phyloP scores from a whole-genome alignment of 2,113 vertebrate genomes.

The Pseudois nayaur region DNA sequence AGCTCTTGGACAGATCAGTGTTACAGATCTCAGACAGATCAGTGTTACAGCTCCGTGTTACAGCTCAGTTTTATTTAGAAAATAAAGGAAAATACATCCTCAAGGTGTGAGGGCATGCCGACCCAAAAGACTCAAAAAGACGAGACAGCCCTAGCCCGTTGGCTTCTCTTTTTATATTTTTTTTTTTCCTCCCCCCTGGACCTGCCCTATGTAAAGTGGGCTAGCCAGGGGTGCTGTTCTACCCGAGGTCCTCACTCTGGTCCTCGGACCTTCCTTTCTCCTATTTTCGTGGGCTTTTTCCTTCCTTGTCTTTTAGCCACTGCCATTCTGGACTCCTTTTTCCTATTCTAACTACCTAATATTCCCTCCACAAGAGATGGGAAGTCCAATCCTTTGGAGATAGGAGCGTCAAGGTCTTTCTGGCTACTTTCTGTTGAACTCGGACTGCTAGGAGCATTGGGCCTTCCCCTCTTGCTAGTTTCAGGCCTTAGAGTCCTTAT shows the following conservation, averaged over 20 bases:
- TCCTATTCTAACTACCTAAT: neutral
- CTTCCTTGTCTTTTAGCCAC: neutral
- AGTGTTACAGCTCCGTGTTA: no score
- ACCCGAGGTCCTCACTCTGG: neutral
- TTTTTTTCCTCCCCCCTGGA: neutral
- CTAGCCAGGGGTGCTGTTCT: neutral
- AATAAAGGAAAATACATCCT: neutral
- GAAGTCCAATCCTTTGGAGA: neutral
- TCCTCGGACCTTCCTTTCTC: neutral
- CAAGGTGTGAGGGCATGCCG: neutral
- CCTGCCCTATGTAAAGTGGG: neutral
- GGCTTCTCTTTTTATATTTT: neutral
- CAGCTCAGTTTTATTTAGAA: neutral
- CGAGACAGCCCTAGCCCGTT: rapidly evolving
- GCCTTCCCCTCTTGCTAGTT: neutral
- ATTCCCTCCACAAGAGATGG: neutral
- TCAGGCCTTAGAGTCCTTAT: neutral
- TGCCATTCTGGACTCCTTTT: neutral
- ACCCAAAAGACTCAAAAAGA: neutral
- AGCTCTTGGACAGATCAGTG: neutral
- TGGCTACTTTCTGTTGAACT: neutral
- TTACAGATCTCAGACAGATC: neutral
- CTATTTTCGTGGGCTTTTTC: neutral
- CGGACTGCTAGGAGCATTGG: neutral
- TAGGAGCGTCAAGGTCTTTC: neutral